Evolutionary conservation across 2,888 invertebrate species (phyloP).

Genomic region (Eulithis prunata): DNA sequence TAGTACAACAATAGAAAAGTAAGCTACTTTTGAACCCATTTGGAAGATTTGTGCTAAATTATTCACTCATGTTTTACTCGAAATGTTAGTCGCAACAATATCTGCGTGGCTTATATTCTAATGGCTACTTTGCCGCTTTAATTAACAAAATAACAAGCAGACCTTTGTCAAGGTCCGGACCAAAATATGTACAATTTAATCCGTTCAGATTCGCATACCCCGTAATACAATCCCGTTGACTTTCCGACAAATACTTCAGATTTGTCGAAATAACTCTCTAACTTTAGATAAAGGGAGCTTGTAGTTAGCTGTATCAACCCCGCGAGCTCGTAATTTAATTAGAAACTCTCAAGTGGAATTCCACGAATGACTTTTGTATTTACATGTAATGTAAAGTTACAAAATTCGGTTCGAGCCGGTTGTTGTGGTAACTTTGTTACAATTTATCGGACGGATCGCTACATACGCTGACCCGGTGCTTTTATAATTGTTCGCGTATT

Average conservation of each 20-base stretch:
- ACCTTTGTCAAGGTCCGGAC: conserved; percentile 38
- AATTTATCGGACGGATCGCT: conserved; percentile 52
- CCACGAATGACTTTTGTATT: conserved; percentile 70
- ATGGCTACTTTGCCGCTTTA: conserved; percentile 37
- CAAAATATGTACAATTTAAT: conserved; percentile 55
- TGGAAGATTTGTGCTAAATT: neutral
- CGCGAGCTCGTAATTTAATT: conserved; percentile 69
- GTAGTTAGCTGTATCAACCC: conserved; percentile 64
- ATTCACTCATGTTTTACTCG: neutral
- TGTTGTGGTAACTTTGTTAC: conserved; percentile 53
- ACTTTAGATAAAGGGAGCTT: conserved; percentile 69
- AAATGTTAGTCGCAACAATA: conserved; percentile 4
- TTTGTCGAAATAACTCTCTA: conserved; percentile 68
- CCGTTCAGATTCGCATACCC: conserved; percentile 55
- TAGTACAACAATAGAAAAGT: no score
- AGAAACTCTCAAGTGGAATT: conserved; percentile 72
- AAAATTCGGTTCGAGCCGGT: conserved; percentile 46
- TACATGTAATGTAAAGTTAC: conserved; percentile 57
- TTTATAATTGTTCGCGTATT: conserved; percentile 54
- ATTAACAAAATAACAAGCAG: conserved; percentile 35
- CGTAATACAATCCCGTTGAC: conserved; percentile 57
- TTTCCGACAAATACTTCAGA: conserved; percentile 68
- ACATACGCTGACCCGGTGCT: conserved; percentile 54
- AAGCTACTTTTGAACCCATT: neutral
- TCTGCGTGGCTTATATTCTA: conserved; percentile 9